Conservation (phyloP, 2,113 vertebrate species). For the Cranoglanis bouderius region DNA sequence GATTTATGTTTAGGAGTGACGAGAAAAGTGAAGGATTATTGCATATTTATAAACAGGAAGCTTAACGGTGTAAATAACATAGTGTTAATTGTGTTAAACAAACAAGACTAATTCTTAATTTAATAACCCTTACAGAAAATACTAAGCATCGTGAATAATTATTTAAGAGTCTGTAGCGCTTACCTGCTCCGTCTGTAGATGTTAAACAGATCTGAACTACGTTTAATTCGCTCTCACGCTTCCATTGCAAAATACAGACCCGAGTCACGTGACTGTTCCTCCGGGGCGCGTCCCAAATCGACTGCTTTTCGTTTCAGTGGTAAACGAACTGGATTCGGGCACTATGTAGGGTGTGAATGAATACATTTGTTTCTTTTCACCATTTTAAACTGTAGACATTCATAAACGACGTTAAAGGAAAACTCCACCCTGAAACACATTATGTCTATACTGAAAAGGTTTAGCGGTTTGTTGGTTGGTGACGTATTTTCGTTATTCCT, state of each 20-base stretch:
- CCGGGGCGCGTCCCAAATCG: slow-evolving; percentile 7
- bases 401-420: background rate
- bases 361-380: background rate
- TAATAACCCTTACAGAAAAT: no score
- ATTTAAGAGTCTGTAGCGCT: background rate
- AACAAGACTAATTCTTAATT: background rate
- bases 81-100: background rate
- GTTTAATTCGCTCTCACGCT: background rate
- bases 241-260: background rate
- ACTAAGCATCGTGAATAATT: background rate
- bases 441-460: no score
- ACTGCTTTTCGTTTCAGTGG: background rate
- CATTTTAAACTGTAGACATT: background rate
- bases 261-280: slow-evolving; percentile 11
- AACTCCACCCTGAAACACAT: no score
- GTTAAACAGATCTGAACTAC: background rate
- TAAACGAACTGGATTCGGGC: background rate
- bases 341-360: background rate
- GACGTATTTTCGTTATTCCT: no score
- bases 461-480: no score
- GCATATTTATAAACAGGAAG: background rate
- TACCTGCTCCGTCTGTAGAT: background rate
- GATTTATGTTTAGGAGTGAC: background rate
- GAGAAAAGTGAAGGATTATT: background rate
- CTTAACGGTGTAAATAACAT: background rate